A percentile compares a stretch with the other conserved stretches of the same genome.
Evolutionary conservation across 1,140 invertebrate genomes (phyloP).

Genomic region (Microplitis mediator): DNA sequence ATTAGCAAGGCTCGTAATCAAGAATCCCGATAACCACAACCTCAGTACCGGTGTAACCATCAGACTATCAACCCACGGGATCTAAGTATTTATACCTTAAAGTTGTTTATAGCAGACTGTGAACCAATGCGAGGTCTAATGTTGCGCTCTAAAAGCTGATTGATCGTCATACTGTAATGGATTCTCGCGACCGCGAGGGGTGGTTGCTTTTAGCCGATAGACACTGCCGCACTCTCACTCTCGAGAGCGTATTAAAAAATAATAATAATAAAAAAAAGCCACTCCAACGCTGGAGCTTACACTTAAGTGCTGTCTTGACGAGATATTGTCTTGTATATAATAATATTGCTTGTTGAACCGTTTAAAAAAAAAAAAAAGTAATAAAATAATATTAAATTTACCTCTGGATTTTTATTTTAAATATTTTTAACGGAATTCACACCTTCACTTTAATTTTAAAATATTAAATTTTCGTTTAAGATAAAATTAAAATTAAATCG

Average conservation of each 20-base stretch:
- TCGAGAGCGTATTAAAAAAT: too few relatives aligned
- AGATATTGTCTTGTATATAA: slow-evolving; percentile 5
- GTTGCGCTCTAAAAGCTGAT: slow-evolving; percentile 25
- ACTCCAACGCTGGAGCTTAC: not conserved
- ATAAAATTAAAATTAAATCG: too few relatives aligned
- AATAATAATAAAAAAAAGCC: not conserved
- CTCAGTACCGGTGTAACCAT: too few relatives aligned
- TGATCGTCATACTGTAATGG: slow-evolving; percentile 28
- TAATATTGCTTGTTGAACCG: slow-evolving; percentile 6
- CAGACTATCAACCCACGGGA: not conserved
- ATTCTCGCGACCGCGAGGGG: not conserved
- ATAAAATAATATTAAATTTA: not conserved
- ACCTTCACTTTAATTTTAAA: too few relatives aligned
- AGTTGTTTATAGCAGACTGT: not conserved
- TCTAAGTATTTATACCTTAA: slow-evolving; percentile 7
- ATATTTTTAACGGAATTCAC: not conserved
- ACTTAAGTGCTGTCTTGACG: slow-evolving; percentile 7
- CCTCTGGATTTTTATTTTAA: not conserved
- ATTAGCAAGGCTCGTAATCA: too few relatives aligned
- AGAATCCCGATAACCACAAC: too few relatives aligned
- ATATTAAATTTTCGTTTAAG: too few relatives aligned
- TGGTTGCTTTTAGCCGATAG: slow-evolving; percentile 11
- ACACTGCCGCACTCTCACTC: not conserved
- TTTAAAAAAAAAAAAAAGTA: not conserved
- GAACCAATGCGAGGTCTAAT: not conserved